Percentiles rank a stretch among this genome's conserved stretches.
These are phyloP conservation scores for Maniola hyperantus DNA, from an alignment of 2,888 invertebrate genomes.

Conservation along the genomic window DNA sequence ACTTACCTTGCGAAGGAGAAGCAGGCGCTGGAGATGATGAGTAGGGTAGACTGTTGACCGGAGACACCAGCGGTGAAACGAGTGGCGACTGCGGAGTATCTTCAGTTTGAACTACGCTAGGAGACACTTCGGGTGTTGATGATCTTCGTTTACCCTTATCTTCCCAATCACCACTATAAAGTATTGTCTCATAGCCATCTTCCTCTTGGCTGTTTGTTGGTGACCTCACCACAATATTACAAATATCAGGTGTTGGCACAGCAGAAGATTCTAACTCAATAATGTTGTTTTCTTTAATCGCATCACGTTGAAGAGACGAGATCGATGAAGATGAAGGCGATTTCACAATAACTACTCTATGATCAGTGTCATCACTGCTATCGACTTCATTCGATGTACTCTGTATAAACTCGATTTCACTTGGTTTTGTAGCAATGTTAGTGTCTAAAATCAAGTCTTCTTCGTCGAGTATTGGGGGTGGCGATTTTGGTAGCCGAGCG, in stretches of 20 bases:
- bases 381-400: slow-evolving; percentile 24
- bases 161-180: slow-evolving; percentile 66
- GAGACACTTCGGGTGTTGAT: slow-evolving; percentile 69
- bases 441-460: slow-evolving; percentile 41
- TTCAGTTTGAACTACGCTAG: slow-evolving; percentile 54
- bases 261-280: slow-evolving; percentile 49
- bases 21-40: slow-evolving; percentile 55
- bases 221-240: slow-evolving; percentile 55
- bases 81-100: slow-evolving; percentile 61
- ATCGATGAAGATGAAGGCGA: slow-evolving; percentile 52
- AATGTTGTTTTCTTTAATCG: slow-evolving; percentile 46
- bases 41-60: slow-evolving; percentile 59
- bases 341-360: slow-evolving; percentile 35
- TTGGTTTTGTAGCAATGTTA: slow-evolving; percentile 29
- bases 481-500: slow-evolving; percentile 59
- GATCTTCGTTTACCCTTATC: slow-evolving; percentile 68
- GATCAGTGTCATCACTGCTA: slow-evolving; percentile 38
- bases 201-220: slow-evolving; percentile 52
- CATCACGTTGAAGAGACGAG: slow-evolving; percentile 50
- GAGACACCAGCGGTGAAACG: slow-evolving; percentile 66
- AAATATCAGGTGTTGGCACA: slow-evolving; percentile 52
- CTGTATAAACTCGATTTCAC: slow-evolving; percentile 30
- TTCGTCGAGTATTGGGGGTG: slow-evolving; percentile 52
- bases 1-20: slow-evolving; percentile 67
- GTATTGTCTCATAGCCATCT: slow-evolving; percentile 63